phyloP scores from a whole-genome alignment of 2,113 vertebrate genomes.

The Urocitellus parryii region DNA sequence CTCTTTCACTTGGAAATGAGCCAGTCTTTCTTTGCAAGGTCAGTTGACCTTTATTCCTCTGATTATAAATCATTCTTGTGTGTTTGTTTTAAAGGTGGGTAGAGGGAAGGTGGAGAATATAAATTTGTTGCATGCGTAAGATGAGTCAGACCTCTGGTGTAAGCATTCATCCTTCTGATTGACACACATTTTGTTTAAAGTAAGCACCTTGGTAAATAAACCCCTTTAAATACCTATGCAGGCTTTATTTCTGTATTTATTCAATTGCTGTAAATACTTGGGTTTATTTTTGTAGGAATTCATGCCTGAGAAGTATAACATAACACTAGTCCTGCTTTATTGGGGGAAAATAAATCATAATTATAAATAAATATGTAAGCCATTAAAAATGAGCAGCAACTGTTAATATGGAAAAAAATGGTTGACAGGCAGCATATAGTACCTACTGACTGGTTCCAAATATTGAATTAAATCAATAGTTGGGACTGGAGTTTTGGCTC shows the following conservation, averaged over 20 bases:
- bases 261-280: constrained; percentile 88
- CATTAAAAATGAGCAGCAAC: constrained; percentile 62
- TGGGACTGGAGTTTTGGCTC: too few relatives aligned
- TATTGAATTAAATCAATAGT: too few relatives aligned
- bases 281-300: constrained; percentile 91
- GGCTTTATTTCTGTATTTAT: constrained; percentile 85
- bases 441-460: too few relatives aligned
- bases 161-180: constrained; percentile 84
- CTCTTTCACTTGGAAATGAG: constrained; percentile 78
- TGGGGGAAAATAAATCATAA: constrained; percentile 88
- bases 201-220: constrained; percentile 84
- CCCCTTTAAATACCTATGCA: constrained; percentile 79
- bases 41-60: constrained; percentile 73
- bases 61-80: constrained; percentile 87
- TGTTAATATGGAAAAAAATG: too few relatives aligned
- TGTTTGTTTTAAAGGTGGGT: constrained; percentile 80
- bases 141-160: constrained; percentile 80
- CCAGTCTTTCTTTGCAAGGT: constrained; percentile 61
- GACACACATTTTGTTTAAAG: constrained; percentile 82
- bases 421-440: too few relatives aligned
- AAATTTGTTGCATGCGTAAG: constrained; percentile 85
- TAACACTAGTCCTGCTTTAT: constrained; percentile 85
- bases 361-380: constrained; percentile 89
- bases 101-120: constrained; percentile 80
- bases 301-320: constrained; percentile 85